These are phyloP conservation scores for Cheilosia vulpina DNA, from an alignment of 2,888 invertebrate genomes.

Conservation along the genomic window DNA sequence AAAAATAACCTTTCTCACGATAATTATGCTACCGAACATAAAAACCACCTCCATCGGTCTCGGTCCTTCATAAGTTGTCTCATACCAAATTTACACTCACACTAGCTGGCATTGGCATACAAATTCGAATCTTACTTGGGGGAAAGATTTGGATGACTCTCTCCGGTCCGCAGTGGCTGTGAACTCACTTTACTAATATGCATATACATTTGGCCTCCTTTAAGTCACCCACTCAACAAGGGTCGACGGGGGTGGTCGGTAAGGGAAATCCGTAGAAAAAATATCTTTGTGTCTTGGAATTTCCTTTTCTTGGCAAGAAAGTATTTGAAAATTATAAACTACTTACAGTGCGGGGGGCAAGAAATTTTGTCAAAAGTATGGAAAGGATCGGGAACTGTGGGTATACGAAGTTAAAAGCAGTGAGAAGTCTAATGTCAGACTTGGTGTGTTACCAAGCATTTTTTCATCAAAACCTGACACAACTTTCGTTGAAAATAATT, in stretches of 20 bases:
- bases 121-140: slow-evolving; percentile 23
- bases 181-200: slow-evolving; percentile 44
- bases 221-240: slow-evolving; percentile 13
- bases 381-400: too few species aligned
- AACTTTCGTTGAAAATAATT: too few species aligned
- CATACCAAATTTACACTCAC: not conserved
- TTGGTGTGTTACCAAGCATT: too few species aligned
- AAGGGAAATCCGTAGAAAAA: slow-evolving; percentile 29
- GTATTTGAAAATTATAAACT: slow-evolving; percentile 15
- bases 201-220: slow-evolving; percentile 30
- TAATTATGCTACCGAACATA: slow-evolving; percentile 64
- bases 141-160: slow-evolving; percentile 41
- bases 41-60: slow-evolving; percentile 33
- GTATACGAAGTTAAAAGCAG: too few species aligned
- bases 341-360: slow-evolving; percentile 28
- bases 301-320: not conserved
- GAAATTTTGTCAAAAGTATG: too few species aligned
- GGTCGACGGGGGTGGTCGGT: not conserved
- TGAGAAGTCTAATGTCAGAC: too few species aligned
- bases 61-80: slow-evolving; percentile 4
- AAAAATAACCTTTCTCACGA: slow-evolving; percentile 71
- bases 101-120: slow-evolving; percentile 12
- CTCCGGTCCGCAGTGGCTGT: not conserved
- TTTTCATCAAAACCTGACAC: too few species aligned
- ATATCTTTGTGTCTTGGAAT: not conserved